phyloP scores from a whole-genome alignment of 2,888 invertebrate genomes.

The Cotesia congregata region DNA sequence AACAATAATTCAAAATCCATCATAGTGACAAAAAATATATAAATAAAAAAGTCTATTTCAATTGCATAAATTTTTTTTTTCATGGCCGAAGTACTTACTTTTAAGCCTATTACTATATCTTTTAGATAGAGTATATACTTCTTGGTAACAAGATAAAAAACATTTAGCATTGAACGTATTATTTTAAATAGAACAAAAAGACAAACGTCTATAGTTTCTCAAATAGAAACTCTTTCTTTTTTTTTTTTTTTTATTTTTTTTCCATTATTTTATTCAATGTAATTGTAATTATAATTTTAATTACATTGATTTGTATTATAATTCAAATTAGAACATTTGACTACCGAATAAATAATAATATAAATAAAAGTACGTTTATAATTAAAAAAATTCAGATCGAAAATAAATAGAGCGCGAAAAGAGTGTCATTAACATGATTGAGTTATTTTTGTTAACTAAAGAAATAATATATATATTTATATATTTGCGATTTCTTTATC shows the following conservation, averaged over 20 bases:
- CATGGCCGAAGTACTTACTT: neutral
- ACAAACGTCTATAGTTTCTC: neutral
- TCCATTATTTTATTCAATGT: too few species aligned
- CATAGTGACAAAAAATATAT: neutral
- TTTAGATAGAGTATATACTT: neutral
- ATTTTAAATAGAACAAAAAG: neutral
- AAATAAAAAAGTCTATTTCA: neutral
- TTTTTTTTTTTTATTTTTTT: too few species aligned
- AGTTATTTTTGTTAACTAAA: slow-evolving; percentile 14
- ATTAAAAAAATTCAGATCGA: slow-evolving; percentile 3
- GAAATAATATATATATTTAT: slow-evolving; percentile 1
- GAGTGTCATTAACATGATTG: slow-evolving; percentile 36
- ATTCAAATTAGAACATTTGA: too few species aligned
- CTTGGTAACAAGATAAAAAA: neutral
- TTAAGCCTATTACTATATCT: neutral
- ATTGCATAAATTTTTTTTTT: neutral
- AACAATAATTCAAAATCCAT: neutral
- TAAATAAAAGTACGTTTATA: neutral
- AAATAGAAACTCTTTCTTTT: neutral
- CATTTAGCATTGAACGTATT: neutral
- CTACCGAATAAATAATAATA: too few species aligned
- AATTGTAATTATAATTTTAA: too few species aligned
- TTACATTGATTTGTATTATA: too few species aligned
- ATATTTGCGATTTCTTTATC: slow-evolving; percentile 5
- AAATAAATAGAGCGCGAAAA: slow-evolving; percentile 29